phyloP scores from a whole-genome alignment of 2,888 invertebrate genomes.

The Drosophila peninsularis region DNA sequence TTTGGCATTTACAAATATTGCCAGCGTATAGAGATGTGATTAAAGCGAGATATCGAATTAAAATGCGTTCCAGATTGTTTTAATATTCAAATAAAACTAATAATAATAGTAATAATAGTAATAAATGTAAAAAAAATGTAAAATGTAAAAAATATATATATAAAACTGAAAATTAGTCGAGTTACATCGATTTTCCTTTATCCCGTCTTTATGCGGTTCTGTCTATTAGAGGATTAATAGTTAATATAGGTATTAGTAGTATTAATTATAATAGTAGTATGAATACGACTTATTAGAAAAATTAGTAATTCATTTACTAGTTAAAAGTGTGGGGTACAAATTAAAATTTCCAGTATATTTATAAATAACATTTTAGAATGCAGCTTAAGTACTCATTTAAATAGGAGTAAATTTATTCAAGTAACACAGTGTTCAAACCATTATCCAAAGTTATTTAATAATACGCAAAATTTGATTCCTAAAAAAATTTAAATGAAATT shows the following conservation, averaged over 20 bases:
- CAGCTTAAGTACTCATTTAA: background rate
- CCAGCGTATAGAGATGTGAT: background rate
- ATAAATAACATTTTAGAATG: background rate
- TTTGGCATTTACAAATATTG: background rate
- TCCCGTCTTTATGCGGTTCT: too few species aligned
- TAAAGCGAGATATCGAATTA: background rate
- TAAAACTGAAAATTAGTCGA: too few species aligned
- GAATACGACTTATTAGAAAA: background rate
- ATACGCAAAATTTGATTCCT: background rate
- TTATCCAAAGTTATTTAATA: background rate
- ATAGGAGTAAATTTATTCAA: background rate
- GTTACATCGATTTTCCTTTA: too few species aligned
- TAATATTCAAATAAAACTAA: background rate
- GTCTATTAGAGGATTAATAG: too few species aligned
- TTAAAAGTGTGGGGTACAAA: too few species aligned
- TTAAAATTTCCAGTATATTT: too few species aligned
- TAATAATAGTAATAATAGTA: background rate
- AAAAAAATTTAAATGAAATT: background rate
- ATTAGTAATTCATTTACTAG: too few species aligned
- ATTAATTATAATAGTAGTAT: background rate
- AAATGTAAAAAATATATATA: too few species aligned
- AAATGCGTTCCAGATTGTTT: background rate
- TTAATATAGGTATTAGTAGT: too few species aligned
- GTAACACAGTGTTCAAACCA: background rate
- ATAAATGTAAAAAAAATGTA: too few species aligned